Percentiles rank a stretch among this genome's conserved stretches.
These are phyloP conservation scores for Laticauda laticaudata DNA, from an alignment of 2,113 vertebrate genomes.

Conservation along the genomic window DNA sequence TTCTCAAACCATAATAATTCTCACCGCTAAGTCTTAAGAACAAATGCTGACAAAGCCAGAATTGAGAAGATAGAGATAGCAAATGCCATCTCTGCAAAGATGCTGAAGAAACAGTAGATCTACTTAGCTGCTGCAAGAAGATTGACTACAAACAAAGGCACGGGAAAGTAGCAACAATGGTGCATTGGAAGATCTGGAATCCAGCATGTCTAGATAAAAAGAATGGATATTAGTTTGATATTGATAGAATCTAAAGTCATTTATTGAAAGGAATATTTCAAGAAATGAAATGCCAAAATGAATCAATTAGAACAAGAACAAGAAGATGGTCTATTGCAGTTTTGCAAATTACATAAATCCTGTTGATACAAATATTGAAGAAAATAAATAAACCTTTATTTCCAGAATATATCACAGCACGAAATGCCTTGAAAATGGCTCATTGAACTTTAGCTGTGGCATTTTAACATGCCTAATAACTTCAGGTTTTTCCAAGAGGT, in stretches of 20 bases:
- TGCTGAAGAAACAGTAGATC: background rate
- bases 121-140: background rate
- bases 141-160: background rate
- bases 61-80: background rate
- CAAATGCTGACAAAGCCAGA: background rate
- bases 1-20: background rate
- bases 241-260: background rate
- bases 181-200: background rate
- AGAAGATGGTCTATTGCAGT: background rate
- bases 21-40: background rate
- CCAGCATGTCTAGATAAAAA: background rate
- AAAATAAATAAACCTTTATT: conserved; percentile 33
- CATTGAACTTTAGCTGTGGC: conserved; percentile 46
- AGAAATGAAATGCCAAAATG: background rate
- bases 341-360: background rate
- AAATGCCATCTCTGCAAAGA: background rate
- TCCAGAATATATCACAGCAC: conserved; percentile 42
- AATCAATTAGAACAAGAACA: background rate
- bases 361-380: background rate
- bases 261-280: background rate
- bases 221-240: background rate
- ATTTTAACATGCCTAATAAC: conserved; percentile 60
- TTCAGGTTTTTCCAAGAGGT: background rate
- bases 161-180: background rate
- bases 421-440: conserved; percentile 48